These are phyloP conservation scores for Sclerurus mexicanus DNA, from an alignment of 2,113 vertebrate genomes.

Conservation along the genomic window DNA sequence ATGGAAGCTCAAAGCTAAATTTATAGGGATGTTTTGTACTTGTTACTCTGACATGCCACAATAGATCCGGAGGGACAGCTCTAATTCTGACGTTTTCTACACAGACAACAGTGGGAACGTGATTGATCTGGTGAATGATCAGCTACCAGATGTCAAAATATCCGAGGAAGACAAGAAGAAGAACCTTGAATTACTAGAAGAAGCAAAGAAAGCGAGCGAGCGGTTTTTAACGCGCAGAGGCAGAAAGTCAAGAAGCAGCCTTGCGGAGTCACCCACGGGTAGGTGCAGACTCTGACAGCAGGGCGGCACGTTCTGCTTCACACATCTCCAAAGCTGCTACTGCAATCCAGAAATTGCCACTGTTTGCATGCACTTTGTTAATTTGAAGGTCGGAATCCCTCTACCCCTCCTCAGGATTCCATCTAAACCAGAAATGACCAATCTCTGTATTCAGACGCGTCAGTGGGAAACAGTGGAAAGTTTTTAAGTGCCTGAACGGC, in stretches of 20 bases:
- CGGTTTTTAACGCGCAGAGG: conserved; percentile 89
- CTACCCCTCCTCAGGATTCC: not conserved
- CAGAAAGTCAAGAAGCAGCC: conserved; percentile 87
- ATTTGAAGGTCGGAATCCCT: not conserved
- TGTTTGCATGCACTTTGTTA: not conserved
- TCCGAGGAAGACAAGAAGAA: conserved; percentile 94
- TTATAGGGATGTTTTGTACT: not conserved
- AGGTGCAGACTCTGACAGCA: not conserved
- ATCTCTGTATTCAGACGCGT: not conserved
- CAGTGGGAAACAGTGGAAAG: not conserved
- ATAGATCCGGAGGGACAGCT: not conserved
- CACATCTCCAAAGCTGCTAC: not conserved
- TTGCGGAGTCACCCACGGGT: conserved; percentile 86
- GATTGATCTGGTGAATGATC: conserved; percentile 91
- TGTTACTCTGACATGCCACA: not conserved
- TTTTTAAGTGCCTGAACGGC: not conserved
- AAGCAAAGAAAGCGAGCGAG: conserved; percentile 93
- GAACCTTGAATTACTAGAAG: conserved; percentile 92
- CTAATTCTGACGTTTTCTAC: not conserved
- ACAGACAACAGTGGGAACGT: conserved; percentile 87
- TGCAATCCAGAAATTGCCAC: not conserved
- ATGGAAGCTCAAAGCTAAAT: not conserved
- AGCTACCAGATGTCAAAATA: conserved; percentile 89
- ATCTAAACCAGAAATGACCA: not conserved
- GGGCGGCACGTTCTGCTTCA: not conserved